These are phyloP conservation scores for Noturus placidus DNA, from an alignment of 2,113 vertebrate species.

Conservation along the genomic window DNA sequence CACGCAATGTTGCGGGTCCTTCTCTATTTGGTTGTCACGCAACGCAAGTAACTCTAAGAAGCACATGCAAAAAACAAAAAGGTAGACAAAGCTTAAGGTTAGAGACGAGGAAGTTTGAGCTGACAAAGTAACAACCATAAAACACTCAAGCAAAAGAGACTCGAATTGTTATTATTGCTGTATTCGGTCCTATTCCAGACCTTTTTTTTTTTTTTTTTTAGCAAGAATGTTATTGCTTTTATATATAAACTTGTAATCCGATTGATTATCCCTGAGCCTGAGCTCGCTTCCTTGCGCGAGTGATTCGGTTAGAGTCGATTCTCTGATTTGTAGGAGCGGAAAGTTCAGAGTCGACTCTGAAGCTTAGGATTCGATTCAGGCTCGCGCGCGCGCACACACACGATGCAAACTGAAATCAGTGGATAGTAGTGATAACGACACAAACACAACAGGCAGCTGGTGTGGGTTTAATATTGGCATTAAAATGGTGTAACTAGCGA, in stretches of 20 bases:
- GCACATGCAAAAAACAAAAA: background rate
- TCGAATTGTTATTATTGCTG: background rate
- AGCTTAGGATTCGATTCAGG: background rate
- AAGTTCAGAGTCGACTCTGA: background rate
- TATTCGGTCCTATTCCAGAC: background rate
- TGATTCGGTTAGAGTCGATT: background rate
- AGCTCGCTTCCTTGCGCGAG: background rate
- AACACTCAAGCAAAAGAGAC: background rate
- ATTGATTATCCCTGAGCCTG: conserved; percentile 27
- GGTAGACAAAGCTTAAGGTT: background rate
- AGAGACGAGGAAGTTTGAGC: conserved; percentile 22
- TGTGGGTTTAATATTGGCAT: background rate
- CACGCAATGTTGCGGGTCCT: background rate
- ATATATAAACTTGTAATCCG: conserved; percentile 7
- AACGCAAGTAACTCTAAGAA: background rate
- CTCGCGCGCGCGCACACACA: too few relatives aligned
- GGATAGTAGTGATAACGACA: background rate
- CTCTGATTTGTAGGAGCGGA: background rate
- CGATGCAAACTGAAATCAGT: background rate
- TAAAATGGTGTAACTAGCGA: background rate
- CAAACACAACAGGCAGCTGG: background rate
- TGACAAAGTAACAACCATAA: background rate
- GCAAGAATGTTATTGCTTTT: background rate
- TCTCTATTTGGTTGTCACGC: background rate
- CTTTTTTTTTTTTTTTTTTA: background rate